These are phyloP conservation scores for Oplegnathus fasciatus DNA, from an alignment of 2,113 vertebrate species.

Conservation along the genomic window DNA sequence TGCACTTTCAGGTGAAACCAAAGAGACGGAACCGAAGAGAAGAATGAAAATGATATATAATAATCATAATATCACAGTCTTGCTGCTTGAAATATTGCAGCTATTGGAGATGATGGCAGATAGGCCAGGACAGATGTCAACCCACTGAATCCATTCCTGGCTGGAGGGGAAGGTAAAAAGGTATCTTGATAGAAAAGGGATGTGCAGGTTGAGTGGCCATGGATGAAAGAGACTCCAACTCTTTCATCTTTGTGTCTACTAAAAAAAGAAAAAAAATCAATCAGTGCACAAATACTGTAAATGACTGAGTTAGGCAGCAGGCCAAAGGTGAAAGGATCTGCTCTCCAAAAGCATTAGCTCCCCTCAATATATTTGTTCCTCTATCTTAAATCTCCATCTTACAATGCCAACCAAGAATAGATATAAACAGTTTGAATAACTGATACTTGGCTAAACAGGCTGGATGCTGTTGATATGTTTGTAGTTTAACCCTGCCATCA, in stretches of 20 bases:
- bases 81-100: slow-evolving; percentile 61
- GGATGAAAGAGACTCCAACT: slow-evolving; percentile 64
- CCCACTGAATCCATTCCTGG: slow-evolving; percentile 48
- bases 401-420: slow-evolving; percentile 14
- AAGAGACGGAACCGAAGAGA: slow-evolving; percentile 56
- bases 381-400: neutral
- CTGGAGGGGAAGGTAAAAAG: slow-evolving; percentile 50
- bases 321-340: slow-evolving; percentile 48
- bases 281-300: slow-evolving; percentile 42
- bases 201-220: slow-evolving; percentile 60
- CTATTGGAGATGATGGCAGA: slow-evolving; percentile 56
- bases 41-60: slow-evolving; percentile 63
- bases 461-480: slow-evolving; percentile 18
- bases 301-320: slow-evolving; percentile 33
- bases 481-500: slow-evolving; percentile 19
- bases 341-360: slow-evolving; percentile 17
- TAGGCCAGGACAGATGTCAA: slow-evolving; percentile 56
- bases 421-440: slow-evolving; percentile 41
- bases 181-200: slow-evolving; percentile 37
- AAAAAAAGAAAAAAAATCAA: slow-evolving; percentile 31
- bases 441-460: slow-evolving; percentile 32
- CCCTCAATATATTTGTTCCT: neutral
- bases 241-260: slow-evolving; percentile 69
- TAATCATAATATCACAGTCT: slow-evolving; percentile 64
- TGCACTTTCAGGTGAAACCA: slow-evolving; percentile 64